Base-by-base conservation (phyloP, 1,140 invertebrate genomes). In the Heliconius hewitsoni region DNA sequence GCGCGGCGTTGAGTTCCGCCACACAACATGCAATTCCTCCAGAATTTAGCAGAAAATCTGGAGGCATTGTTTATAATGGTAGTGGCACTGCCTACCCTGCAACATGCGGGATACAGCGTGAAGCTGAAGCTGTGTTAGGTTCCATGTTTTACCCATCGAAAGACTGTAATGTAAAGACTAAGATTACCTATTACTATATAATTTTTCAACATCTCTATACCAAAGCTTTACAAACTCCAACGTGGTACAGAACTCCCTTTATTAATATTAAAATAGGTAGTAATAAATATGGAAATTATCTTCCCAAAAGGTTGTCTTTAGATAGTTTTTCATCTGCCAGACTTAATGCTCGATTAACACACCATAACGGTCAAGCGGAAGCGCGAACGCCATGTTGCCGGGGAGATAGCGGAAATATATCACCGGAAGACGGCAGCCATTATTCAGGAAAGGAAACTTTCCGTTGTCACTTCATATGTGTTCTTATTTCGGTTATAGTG, bases 381-480 rank as follows among this genome's bases (percentile, higher is more conserved):
- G 86, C 85, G 77, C 82, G 88, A 88, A 82, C 90, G 87, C 89
- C 91, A 91, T 91, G 86, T 86, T 93, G 91, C 86, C 85, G 85
- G 81, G 82, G 87, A 90, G 93, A 94, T 94, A 94, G 90, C 89
- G 93, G 91, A 94, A 94, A 94, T 93, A 94, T 93, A 94, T 93
- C 91, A 85, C 91, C 89, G 91, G 91, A 92, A 91, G 90, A 89
- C 74, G 86, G 84, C 80, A 80, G 83, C 91, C 91, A 94, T 94
- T 94, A 94, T 91, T 94, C 91, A 93, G 91, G 86, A 90, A 92
- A 89, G 88, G 87, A 88, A 46, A 84, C 82, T 84, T 94, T 93
- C 90, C 91, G 89, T 91, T 88, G 89, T 90, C 90, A 91, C 86
- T 89, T 88, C 87, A 89, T 89, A 89, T 87, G 85, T 81, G 87